Conservation (phyloP, 2,888 invertebrate genomes). For the Trilocha varians region DNA sequence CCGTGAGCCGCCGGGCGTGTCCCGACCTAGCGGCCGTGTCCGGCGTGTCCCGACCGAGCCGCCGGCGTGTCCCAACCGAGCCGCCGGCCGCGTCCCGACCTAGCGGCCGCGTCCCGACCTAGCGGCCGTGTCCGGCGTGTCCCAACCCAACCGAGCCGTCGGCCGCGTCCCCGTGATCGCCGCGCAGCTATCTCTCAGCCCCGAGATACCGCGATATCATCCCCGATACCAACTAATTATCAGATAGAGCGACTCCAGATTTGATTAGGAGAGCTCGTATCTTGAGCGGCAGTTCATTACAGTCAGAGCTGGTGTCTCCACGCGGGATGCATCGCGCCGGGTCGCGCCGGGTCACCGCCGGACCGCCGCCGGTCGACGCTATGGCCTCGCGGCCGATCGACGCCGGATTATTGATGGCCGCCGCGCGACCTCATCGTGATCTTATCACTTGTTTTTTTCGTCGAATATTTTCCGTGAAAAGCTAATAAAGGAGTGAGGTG, state of each 20-base stretch:
- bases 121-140: conserved; percentile 25
- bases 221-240: conserved; percentile 63
- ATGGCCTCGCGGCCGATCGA: conserved; percentile 29
- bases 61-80: conserved; percentile 51
- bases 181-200: conserved; percentile 32
- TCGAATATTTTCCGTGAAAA: conserved; percentile 63
- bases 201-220: conserved; percentile 54
- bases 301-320: too few species aligned
- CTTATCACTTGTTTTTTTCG: conserved; percentile 66
- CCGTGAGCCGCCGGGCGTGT: conserved; percentile 4
- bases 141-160: conserved; percentile 35
- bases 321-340: conserved; percentile 6
- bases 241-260: conserved; percentile 61
- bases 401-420: conserved; percentile 59
- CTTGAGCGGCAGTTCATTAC: conserved; percentile 40
- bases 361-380: conserved; percentile 13
- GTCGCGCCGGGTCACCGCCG: conserved; percentile 7
- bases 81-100: conserved; percentile 11
- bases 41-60: conserved; percentile 41
- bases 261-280: conserved; percentile 59
- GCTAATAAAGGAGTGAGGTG: conserved; percentile 38
- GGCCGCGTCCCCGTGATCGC: conserved; percentile 11
- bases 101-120: conserved; percentile 4
- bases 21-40: conserved; percentile 4
- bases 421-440: conserved; percentile 57